These are phyloP conservation scores for Pelodytes ibericus DNA, from an alignment of 2,797 vertebrate species.

Conservation along the genomic window DNA sequence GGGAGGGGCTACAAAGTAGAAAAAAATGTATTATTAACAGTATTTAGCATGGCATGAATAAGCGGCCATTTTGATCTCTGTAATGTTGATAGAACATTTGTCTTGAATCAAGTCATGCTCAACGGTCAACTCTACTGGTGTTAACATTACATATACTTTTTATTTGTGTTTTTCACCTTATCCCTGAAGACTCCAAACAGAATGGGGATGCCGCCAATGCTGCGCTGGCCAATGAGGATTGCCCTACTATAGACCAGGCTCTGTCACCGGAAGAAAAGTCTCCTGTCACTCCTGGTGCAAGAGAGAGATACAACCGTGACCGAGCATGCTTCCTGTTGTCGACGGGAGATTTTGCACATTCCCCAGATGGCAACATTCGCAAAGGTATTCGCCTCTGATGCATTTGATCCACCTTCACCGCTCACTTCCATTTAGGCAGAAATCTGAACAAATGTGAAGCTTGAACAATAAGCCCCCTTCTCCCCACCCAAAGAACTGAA, in stretches of 20 bases:
- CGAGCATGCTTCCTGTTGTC: slow-evolving; percentile 92
- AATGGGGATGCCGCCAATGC: slow-evolving; percentile 90
- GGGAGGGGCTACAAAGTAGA: no score
- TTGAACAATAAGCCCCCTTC: slow-evolving; percentile 37
- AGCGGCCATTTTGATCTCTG: no score
- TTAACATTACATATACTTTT: slow-evolving; percentile 21
- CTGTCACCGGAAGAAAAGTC: slow-evolving; percentile 89
- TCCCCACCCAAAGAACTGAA: background rate
- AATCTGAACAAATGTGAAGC: slow-evolving; percentile 22
- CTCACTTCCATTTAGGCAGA: slow-evolving; percentile 46
- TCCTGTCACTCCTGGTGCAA: slow-evolving; percentile 74
- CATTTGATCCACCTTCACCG: slow-evolving; percentile 35
- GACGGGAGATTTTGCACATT: slow-evolving; percentile 84
- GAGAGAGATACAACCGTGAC: slow-evolving; percentile 88
- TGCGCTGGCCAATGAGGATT: slow-evolving; percentile 90
- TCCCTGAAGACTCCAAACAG: slow-evolving; percentile 84
- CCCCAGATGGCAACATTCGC: slow-evolving; percentile 89
- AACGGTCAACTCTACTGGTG: background rate
- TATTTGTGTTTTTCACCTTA: slow-evolving; percentile 31
- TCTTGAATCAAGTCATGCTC: no score
- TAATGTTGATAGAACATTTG: no score
- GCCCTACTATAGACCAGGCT: slow-evolving; percentile 91
- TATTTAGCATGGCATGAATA: no score
- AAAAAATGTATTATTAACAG: no score
- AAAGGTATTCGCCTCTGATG: slow-evolving; percentile 79